Conservation (phyloP, 1,140 invertebrate genomes). For the Helicoverpa armigera region DNA sequence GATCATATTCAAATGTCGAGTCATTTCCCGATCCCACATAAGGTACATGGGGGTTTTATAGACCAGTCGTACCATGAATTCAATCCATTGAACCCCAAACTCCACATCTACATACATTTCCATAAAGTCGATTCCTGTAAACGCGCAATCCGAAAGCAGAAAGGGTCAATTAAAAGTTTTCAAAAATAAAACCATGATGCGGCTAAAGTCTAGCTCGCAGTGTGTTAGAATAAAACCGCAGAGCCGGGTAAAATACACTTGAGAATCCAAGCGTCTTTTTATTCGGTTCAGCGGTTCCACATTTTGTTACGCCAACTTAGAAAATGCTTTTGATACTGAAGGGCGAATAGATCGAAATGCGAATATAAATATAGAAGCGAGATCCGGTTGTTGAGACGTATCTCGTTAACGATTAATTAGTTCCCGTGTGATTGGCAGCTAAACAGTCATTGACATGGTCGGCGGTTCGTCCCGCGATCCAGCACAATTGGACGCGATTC, state of each 20-base stretch:
- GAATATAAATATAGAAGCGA: not conserved
- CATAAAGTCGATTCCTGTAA: slow-evolving; percentile 12
- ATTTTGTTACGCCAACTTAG: slow-evolving; percentile 12
- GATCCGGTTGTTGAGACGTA: not conserved
- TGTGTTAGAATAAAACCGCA: slow-evolving; percentile 31
- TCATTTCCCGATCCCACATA: slow-evolving; percentile 2
- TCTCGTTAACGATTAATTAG: slow-evolving; percentile 13
- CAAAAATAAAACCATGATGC: not conserved
- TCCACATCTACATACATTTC: slow-evolving; percentile 11
- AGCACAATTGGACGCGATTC: not conserved
- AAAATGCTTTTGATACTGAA: not conserved
- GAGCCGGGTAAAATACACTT: not conserved
- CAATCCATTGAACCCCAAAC: not conserved
- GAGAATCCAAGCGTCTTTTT: slow-evolving; percentile 20
- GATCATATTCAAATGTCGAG: slow-evolving; percentile 33
- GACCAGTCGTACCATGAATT: not conserved
- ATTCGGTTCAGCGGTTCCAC: not conserved
- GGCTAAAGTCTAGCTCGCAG: not conserved
- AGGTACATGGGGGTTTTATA: slow-evolving; percentile 8
- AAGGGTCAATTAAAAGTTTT: slow-evolving; percentile 20
- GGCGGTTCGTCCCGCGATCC: too few relatives aligned
- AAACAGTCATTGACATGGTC: not conserved
- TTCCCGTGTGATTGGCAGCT: not conserved
- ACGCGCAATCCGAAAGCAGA: not conserved
- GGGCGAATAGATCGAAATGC: not conserved